Conservation (phyloP, 2,888 invertebrate genomes). For the Encarsia formosa region DNA sequence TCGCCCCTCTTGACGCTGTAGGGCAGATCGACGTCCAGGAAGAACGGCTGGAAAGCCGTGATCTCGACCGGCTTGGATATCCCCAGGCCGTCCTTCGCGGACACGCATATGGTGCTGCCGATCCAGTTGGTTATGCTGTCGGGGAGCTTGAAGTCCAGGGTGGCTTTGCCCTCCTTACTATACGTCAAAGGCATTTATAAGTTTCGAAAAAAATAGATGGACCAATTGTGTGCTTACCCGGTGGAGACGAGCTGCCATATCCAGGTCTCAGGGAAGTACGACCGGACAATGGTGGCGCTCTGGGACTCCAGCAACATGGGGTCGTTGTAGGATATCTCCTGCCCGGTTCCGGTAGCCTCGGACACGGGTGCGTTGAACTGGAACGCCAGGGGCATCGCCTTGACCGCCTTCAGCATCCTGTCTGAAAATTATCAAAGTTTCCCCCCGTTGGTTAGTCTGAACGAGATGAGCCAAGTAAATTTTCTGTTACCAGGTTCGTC, state of each 20-base stretch:
- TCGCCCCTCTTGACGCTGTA: conserved; percentile 66
- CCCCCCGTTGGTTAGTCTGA: not conserved
- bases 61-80: conserved; percentile 52
- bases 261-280: conserved; percentile 63
- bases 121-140: conserved; percentile 63
- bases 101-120: conserved; percentile 58
- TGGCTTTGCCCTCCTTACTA: conserved; percentile 46
- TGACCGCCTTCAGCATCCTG: conserved; percentile 37
- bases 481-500: conserved; percentile 35
- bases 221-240: too few species aligned
- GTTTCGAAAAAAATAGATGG: too few species aligned
- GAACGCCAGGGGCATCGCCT: conserved; percentile 42
- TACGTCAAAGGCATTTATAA: too few species aligned
- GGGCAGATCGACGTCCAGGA: conserved; percentile 67
- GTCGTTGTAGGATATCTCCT: conserved; percentile 41
- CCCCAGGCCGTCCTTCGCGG: conserved; percentile 54
- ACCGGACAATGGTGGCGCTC: conserved; percentile 44
- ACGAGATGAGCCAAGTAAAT: not conserved
- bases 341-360: conserved; percentile 32
- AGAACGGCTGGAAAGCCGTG: conserved; percentile 68
- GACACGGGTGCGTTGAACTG: conserved; percentile 30
- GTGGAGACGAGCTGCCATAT: conserved; percentile 59
- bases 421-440: conserved; percentile 26
- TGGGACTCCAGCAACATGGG: conserved; percentile 32
- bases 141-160: conserved; percentile 53